Conservation (phyloP, 1,140 invertebrate species). For the Neocloeon triangulifer region DNA sequence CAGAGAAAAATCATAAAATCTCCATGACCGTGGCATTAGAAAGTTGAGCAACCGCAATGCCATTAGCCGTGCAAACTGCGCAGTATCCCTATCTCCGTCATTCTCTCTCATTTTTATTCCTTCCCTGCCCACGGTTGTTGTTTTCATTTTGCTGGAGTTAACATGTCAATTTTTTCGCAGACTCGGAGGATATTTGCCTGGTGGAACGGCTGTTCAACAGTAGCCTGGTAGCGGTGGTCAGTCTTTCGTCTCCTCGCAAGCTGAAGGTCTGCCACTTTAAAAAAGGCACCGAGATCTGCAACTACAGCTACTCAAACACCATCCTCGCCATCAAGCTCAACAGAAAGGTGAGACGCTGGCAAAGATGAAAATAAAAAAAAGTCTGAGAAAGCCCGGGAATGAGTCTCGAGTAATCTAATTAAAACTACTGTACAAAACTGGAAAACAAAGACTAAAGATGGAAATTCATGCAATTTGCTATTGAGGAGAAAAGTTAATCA, state of each 20-base stretch:
- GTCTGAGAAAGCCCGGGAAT: too few species aligned
- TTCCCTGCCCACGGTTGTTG: too few species aligned
- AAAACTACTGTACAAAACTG: too few species aligned
- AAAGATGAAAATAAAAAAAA: too few species aligned
- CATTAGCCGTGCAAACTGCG: not conserved
- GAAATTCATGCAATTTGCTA: too few species aligned
- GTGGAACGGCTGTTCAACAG: conserved; percentile 93
- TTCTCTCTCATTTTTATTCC: too few species aligned
- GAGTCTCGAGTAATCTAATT: too few species aligned
- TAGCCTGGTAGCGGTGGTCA: conserved; percentile 87
- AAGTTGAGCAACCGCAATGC: too few species aligned
- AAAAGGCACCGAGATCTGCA: conserved; percentile 95
- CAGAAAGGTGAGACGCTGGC: conserved; percentile 72
- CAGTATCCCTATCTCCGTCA: not conserved
- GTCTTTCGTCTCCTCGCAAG: conserved; percentile 72
- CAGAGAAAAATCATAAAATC: not conserved
- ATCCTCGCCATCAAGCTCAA: conserved; percentile 93
- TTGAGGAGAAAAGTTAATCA: too few species aligned
- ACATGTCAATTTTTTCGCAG: conserved; percentile 19
- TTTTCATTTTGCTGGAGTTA: too few species aligned
- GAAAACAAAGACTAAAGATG: too few species aligned
- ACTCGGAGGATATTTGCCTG: conserved; percentile 70
- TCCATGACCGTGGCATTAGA: not conserved
- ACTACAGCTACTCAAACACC: conserved; percentile 94
- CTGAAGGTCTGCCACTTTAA: conserved; percentile 95